Conservation (phyloP, 2,797 vertebrate genomes). For the Myotis vivesi region DNA sequence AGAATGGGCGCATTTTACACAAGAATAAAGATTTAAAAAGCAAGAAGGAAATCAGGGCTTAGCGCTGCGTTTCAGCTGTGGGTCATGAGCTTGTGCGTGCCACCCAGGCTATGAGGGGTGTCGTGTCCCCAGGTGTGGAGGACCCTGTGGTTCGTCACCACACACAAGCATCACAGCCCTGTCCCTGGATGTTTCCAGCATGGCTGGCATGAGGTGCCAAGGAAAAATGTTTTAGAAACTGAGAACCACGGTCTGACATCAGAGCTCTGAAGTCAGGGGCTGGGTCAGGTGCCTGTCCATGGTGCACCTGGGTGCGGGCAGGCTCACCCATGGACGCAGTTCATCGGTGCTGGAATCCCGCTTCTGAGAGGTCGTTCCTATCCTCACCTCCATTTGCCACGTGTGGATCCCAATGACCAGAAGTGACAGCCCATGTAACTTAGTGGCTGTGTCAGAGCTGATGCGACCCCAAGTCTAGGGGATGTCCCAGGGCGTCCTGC, state of each 20-base stretch:
- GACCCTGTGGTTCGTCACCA: fast-evolving
- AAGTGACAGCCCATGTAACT: no score
- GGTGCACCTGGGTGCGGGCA: neutral
- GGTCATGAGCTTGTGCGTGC: fast-evolving
- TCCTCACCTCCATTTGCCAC: neutral
- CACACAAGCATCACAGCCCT: fast-evolving
- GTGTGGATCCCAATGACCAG: no score
- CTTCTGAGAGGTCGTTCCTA: neutral
- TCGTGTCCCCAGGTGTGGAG: fast-evolving
- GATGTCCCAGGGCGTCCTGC: neutral
- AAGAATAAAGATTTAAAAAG: neutral
- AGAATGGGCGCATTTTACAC: fast-evolving
- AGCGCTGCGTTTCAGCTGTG: fast-evolving
- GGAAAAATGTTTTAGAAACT: neutral
- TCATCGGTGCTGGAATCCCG: neutral
- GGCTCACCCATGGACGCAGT: no score
- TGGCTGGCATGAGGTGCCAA: neutral
- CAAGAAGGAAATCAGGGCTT: fast-evolving
- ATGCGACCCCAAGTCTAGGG: no score
- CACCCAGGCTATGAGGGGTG: fast-evolving
- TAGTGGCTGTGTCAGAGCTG: no score
- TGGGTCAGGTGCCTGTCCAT: no score
- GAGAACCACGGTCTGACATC: neutral
- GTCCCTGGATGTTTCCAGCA: neutral
- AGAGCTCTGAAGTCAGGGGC: neutral